Evolutionary conservation across 2,888 invertebrate genomes (phyloP), one percentile per base, ranked within the genome.

Genomic region (Drosophila helvetica): DNA sequence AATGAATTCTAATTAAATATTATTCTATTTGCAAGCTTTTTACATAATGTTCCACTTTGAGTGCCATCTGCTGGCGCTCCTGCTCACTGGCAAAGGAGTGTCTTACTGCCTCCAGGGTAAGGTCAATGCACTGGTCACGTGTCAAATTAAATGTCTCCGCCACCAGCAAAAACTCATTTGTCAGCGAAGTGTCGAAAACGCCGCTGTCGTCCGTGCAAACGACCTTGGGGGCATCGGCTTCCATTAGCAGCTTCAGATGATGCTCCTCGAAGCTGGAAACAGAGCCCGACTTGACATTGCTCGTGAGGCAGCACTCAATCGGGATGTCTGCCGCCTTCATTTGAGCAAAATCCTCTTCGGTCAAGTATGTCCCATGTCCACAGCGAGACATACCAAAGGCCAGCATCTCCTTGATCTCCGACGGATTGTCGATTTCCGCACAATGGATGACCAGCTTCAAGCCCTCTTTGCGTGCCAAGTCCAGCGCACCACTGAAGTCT

Each of bases 131-230:
- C 74, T 95, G 93, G 2, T 92, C 85, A 75, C 91, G 90, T 19
- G 92, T 91, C 7, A 97, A 89, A 19, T 93, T 90, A 89, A 96
- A 96, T 55, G 94, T 93, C 72, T 94, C 92, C 1, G 93, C 93
- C 18, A 95, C 94, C 62, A 95, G 92, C 63, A 92, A 87, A 79
- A 95, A 96, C 92, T 98, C 98, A 70, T 94, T 93, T 0, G 96
- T 95, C 45, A 97, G 91, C 0, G 94, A 94, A 9, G 97, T 96
- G 61, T 94, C 92, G 87, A 97, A 98, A 0, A 98, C 95, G 0
- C 97, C 98, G 92, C 96, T 96, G 90, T 98, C 98, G 89, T 98
- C 98, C 2, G 98, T 98, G 90, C 95, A 95, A 68, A 98, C 92
- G 22, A 95, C 93, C 78, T 95, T 93, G 0, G 97, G 72, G 79